Evolutionary conservation across 2,113 vertebrate genomes (phyloP), one percentile per base, ranked within the genome.

Genomic region (Prunella himalayana): DNA sequence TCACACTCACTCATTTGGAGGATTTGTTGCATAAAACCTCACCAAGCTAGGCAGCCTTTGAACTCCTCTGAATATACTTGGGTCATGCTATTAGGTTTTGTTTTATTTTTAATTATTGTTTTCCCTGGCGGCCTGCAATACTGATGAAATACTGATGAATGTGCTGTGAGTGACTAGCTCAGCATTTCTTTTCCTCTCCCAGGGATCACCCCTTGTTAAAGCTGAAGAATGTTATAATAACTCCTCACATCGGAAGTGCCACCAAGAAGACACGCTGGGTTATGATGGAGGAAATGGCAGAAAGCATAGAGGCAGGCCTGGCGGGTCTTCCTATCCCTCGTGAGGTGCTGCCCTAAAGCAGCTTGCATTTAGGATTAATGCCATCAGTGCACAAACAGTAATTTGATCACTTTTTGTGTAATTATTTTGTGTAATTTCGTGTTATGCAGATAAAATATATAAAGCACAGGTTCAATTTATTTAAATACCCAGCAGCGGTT

Each of bases 211-310:
- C 97, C 64, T 86, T 98, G 93, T 33, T 98, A 72, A 94, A 93
- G 59, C 5, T 98, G 93, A 95, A 93, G 91, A 98, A 98, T 10
- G 41, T 98, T n/a, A 79, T 89, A 44, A 41, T 97, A 79, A 98
- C 97, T 31, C 98, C 97, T 72, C 98, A 98, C 79, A 86, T 97
- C 5, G 98, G 98, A 66, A 96, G 97, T 45, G 97, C 97, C 68
- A 98, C 97, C 66, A 81, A 64, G 31, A 94, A 94, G 71, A 56
- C 97, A 3, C 93, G 92, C 21, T 11, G 7, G 37, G 25, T 72
- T 8, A 97, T 98, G 90, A 96, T 97, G 98, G 86, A 96, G 54
- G 81, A 88, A 47, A 91, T 97, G 97, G 50, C 33, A 11, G 94
- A 94, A 76, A 97, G 95, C 86, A 96, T 98, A 33, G 42, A 94